A percentile compares a stretch with the other conserved stretches of the same genome.
phyloP scores from a whole-genome alignment of 2,888 invertebrate genomes.

The Gordius sp. region DNA sequence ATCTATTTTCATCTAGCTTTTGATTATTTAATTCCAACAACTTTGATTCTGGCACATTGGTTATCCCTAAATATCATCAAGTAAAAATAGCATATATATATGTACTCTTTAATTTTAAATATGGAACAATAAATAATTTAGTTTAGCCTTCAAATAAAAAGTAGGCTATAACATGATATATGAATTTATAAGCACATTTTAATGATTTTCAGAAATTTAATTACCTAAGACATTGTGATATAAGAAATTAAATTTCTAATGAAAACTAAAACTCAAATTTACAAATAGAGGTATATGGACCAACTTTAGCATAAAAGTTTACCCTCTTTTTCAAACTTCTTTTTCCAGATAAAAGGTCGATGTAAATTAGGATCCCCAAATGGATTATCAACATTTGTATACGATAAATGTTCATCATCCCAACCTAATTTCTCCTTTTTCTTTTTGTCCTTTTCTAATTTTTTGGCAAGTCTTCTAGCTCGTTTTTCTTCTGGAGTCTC shows the following conservation, averaged over 20 bases:
- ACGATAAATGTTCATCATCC: conserved; percentile 51
- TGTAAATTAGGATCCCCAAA: conserved; percentile 84
- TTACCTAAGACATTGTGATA: too few relatives aligned
- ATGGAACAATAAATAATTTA: too few relatives aligned
- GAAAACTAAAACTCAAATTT: neutral
- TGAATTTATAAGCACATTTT: too few relatives aligned
- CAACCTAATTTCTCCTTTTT: conserved; percentile 20
- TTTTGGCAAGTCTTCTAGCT: conserved; percentile 53
- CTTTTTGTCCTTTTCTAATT: conserved; percentile 29
- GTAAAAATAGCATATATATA: neutral
- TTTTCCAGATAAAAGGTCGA: conserved; percentile 80
- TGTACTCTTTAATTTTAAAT: too few relatives aligned
- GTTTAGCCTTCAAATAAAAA: too few relatives aligned
- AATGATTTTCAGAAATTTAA: too few relatives aligned
- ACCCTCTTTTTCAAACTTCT: conserved; percentile 79
- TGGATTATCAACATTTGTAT: conserved; percentile 90
- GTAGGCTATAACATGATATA: too few relatives aligned
- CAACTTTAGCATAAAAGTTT: too few relatives aligned
- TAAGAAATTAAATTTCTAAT: too few relatives aligned
- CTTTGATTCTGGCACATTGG: conserved; percentile 15
- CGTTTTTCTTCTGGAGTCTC: conserved; percentile 87
- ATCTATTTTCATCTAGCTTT: conserved; percentile 25
- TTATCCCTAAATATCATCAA: neutral
- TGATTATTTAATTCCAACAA: conserved; percentile 15
- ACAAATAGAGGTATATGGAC: too few relatives aligned